phyloP scores from a whole-genome alignment of 2,113 vertebrate genomes.

The Gavia stellata region DNA sequence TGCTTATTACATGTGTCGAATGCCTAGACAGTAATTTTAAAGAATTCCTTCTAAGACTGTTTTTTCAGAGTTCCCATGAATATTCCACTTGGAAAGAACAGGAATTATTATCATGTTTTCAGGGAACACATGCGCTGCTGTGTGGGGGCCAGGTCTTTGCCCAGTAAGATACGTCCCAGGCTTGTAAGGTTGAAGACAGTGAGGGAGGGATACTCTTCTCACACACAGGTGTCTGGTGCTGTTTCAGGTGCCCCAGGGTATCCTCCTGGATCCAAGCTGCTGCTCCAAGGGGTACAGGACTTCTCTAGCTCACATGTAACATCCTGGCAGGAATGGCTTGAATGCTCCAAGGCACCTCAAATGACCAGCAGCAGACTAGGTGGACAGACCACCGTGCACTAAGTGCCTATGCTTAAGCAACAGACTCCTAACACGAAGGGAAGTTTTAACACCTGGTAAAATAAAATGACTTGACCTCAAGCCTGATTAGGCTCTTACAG shows the following conservation, averaged over 20 bases:
- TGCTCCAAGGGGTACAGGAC: neutral
- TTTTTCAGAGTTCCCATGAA: neutral
- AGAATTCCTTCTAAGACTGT: neutral
- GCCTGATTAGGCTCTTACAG: neutral
- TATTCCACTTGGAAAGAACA: neutral
- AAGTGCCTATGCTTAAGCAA: neutral
- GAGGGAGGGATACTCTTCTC: neutral
- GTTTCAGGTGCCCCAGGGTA: neutral
- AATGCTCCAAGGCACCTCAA: neutral
- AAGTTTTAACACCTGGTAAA: neutral
- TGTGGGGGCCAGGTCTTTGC: neutral
- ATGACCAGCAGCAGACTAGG: neutral
- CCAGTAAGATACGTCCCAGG: neutral
- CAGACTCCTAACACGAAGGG: neutral
- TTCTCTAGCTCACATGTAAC: neutral
- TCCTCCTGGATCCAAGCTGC: neutral
- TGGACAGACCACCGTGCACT: neutral
- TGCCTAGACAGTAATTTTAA: neutral
- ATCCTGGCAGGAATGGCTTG: neutral
- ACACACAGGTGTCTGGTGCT: fast-evolving
- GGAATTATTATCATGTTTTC: neutral
- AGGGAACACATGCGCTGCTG: neutral
- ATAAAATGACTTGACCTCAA: neutral
- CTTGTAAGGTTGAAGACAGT: neutral
- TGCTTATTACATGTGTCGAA: neutral